Conservation (phyloP, 2,888 invertebrate species). For the Leistus spinibarbis region DNA sequence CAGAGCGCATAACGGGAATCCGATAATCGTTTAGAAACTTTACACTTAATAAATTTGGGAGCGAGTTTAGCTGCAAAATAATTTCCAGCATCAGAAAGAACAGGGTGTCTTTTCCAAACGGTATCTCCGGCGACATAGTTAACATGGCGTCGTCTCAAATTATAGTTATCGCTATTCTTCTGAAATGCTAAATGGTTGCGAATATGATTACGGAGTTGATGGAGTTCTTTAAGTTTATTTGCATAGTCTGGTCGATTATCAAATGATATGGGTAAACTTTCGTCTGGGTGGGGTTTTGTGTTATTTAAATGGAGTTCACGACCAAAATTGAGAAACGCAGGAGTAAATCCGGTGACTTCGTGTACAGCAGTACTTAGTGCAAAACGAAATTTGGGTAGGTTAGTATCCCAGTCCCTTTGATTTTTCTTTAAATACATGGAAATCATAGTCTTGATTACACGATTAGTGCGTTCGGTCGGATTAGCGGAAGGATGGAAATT, state of each 20-base stretch:
- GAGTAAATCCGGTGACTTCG: slow-evolving; percentile 44
- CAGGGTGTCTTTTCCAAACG: too few relatives aligned
- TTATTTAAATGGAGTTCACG: slow-evolving; percentile 12
- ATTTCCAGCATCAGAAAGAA: not conserved
- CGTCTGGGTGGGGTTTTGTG: too few relatives aligned
- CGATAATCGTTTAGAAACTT: not conserved
- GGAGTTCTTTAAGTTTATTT: too few relatives aligned
- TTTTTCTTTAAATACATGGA: slow-evolving; percentile 42
- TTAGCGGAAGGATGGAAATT: slow-evolving; percentile 49
- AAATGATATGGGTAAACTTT: not conserved
- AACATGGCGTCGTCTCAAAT: too few relatives aligned
- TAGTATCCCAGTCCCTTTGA: slow-evolving; percentile 45
- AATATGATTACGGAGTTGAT: too few relatives aligned
- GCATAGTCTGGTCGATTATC: too few relatives aligned
- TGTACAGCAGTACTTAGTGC: slow-evolving; percentile 46
- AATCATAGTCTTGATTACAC: slow-evolving; percentile 47
- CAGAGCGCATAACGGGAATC: too few relatives aligned
- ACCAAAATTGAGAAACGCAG: slow-evolving; percentile 44
- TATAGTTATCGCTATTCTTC: not conserved
- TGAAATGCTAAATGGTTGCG: too few relatives aligned
- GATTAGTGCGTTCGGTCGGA: slow-evolving; percentile 49
- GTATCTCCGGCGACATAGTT: not conserved
- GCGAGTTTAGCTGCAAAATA: not conserved
- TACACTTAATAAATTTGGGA: not conserved
- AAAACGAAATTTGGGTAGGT: slow-evolving; percentile 45